Evolutionary conservation across 2,113 vertebrate genomes (phyloP).

Genomic region (Calypte anna): DNA sequence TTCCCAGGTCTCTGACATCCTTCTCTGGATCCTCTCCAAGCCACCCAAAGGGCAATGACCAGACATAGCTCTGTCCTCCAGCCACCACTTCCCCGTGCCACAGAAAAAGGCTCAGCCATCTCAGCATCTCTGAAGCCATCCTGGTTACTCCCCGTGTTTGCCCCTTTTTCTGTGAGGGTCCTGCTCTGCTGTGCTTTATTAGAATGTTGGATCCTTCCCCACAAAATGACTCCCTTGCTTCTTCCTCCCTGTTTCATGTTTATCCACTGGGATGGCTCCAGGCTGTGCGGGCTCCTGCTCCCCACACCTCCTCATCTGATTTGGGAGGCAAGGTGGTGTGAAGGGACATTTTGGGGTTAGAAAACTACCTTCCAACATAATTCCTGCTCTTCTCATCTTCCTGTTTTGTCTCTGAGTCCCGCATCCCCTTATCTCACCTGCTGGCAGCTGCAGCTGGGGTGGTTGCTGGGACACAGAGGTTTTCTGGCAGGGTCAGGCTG

Average conservation of each 20-base stretch:
- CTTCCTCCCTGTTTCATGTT: not conserved
- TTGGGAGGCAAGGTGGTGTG: not conserved
- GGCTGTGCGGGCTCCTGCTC: not conserved
- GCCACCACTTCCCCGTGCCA: rapidly evolving
- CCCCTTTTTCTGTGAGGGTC: not conserved
- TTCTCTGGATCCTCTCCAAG: not conserved
- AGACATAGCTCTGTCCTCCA: not conserved
- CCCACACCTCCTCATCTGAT: not conserved
- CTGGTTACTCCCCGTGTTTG: rapidly evolving
- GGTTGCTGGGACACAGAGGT: not conserved
- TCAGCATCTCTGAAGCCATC: not conserved
- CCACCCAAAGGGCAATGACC: not conserved
- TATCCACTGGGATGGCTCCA: not conserved
- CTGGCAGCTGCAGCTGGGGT: not conserved
- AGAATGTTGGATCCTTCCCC: not conserved
- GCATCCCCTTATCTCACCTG: not conserved
- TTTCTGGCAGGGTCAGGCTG: not conserved
- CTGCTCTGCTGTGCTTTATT: not conserved
- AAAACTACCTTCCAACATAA: not conserved
- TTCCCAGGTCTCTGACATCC: conserved; percentile 1
- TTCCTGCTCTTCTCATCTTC: not conserved
- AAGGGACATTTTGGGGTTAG: not conserved
- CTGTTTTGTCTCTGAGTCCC: not conserved
- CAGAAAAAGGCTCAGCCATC: not conserved
- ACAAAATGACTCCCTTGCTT: not conserved